Base-by-base conservation (phyloP, 2,888 invertebrate species). In the Drosophila atripex region DNA sequence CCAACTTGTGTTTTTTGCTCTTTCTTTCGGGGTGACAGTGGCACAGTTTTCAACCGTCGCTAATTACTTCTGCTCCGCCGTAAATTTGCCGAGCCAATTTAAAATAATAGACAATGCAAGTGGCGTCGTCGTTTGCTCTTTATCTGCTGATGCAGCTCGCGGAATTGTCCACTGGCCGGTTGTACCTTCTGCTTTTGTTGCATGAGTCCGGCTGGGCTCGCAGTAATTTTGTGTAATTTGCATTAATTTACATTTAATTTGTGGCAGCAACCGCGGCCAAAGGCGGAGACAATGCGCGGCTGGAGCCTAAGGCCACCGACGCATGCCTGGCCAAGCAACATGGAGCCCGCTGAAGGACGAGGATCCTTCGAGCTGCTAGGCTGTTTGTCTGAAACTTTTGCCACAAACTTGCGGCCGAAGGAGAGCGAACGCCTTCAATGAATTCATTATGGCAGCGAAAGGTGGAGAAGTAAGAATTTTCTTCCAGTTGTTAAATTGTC, bases 231-330 rank as follows among this genome's bases (percentile, higher is more conserved):
- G 70, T 57, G 84, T 86, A 88, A 85, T 85, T 88, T 88, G 85
- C 85, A 88, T 88, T 85, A 85, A 85, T 85, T 85, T 88, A 77
- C 87, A 88, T 84, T 85, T 88, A 86, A 88, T 88, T 88, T 85
- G 47, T 64, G 68, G 55, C 69, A 49, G 53, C 25, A 30, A 23
- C 21, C 21, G 21, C 21, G 21, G 25, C n/a, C 43, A 45, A 45
- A 56, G 55, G 41, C 57, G 47, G 49, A 59, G 55, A 60, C 60
- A 56, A 23, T 55, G 76, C 64, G 69, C 59, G 61, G 75, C 53
- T 46, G 69, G 57, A 59, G 75, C 58, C 50, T 80, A 76, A 80
- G 78, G 83, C 83, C 80, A 54, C 71, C 72, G 76, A 78, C 82
- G 82, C 82, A 79, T 75, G 66, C 51, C 74, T 82, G 72, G 45